A percentile compares a stretch with the other conserved stretches of the same genome.
Conservation (phyloP, 2,888 invertebrate species). For the Apoderus coryli region DNA sequence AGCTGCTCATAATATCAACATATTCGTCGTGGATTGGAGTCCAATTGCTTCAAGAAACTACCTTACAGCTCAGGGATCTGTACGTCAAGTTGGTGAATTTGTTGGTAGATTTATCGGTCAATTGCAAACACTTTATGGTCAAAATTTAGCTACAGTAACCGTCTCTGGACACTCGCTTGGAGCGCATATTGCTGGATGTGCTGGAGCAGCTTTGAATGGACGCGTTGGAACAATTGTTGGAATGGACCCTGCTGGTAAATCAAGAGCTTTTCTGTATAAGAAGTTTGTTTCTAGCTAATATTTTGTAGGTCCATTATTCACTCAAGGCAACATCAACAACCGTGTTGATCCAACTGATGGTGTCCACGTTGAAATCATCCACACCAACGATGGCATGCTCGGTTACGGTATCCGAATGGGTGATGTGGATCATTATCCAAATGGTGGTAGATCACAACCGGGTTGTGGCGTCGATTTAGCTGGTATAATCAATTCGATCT, state of each 20-base stretch:
- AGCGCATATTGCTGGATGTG: slow-evolving; percentile 26
- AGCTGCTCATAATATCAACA: slow-evolving; percentile 20
- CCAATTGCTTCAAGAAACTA: slow-evolving; percentile 15
- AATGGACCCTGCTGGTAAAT: slow-evolving; percentile 29
- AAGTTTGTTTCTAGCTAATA: too few species aligned
- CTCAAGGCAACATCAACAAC: slow-evolving; percentile 17
- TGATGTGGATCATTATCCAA: slow-evolving; percentile 29
- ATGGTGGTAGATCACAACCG: slow-evolving; percentile 28
- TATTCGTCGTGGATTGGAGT: slow-evolving; percentile 28
- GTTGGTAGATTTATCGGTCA: slow-evolving; percentile 19
- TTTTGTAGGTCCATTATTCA: slow-evolving; percentile 24
- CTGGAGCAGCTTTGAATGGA: too few species aligned
- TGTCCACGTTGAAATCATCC: slow-evolving; percentile 27
- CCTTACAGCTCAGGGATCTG: slow-evolving; percentile 17
- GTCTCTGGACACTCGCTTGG: slow-evolving; percentile 23
- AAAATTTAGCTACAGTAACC: slow-evolving; percentile 10
- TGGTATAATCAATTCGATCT: too few species aligned
- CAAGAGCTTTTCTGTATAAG: too few species aligned
- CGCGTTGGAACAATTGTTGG: too few species aligned
- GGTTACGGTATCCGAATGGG: slow-evolving; percentile 22
- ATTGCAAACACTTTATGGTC: slow-evolving; percentile 9
- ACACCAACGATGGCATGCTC: slow-evolving; percentile 21
- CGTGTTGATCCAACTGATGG: slow-evolving; percentile 27
- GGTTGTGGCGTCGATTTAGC: slow-evolving; percentile 26
- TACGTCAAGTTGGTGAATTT: slow-evolving; percentile 20